Evolutionary conservation across 2,888 invertebrate species (phyloP).

Genomic region (Hirtodrosophila alboralis): DNA sequence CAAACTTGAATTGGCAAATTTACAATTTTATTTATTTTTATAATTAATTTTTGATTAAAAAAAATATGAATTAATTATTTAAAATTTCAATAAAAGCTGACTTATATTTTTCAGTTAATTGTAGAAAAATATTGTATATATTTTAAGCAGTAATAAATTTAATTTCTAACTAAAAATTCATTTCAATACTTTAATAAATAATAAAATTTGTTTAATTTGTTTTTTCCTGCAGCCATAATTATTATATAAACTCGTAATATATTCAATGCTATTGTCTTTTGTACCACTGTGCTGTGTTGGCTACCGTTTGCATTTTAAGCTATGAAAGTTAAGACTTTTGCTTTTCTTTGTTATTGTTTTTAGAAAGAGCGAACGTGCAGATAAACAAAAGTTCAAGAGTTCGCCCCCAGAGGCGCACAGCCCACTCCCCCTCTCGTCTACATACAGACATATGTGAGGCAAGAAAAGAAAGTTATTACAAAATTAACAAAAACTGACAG

Average conservation of each 20-base stretch:
- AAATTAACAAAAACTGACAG: slow-evolving; percentile 67
- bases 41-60: too few relatives aligned
- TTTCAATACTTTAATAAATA: too few relatives aligned
- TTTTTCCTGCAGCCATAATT: too few relatives aligned
- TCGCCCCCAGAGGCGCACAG: slow-evolving; percentile 35
- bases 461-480: slow-evolving; percentile 76
- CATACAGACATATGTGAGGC: slow-evolving; percentile 62
- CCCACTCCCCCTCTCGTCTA: slow-evolving; percentile 10
- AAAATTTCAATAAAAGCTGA: too few relatives aligned
- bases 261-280: background rate
- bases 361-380: slow-evolving; percentile 60
- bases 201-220: too few relatives aligned
- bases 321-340: slow-evolving; percentile 70
- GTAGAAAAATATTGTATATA: too few relatives aligned
- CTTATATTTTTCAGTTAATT: too few relatives aligned
- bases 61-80: too few relatives aligned
- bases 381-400: slow-evolving; percentile 73
- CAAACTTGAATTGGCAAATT: slow-evolving; percentile 1
- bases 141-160: too few relatives aligned
- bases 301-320: slow-evolving; percentile 53
- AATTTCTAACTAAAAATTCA: too few relatives aligned
- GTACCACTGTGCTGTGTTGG: slow-evolving; percentile 49
- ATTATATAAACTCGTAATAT: background rate
- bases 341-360: slow-evolving; percentile 59
- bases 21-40: too few relatives aligned